Evolutionary conservation across 2,888 invertebrate species (phyloP), one percentile per base, ranked within the genome.

Genomic region (Parnassius glacialis): DNA sequence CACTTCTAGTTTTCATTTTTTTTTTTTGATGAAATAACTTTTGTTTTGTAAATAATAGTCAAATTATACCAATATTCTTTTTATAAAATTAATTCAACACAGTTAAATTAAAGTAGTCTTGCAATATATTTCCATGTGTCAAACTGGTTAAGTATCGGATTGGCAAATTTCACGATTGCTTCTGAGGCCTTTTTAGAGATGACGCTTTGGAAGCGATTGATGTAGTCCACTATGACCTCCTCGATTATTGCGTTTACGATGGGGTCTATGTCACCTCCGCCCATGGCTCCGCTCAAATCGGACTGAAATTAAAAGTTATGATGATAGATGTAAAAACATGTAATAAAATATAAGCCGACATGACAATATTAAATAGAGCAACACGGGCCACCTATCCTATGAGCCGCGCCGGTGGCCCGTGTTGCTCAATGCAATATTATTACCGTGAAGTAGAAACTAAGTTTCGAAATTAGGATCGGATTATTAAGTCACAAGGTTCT

Each of bases 251-350:
- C 80, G 72, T 91, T 91, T 16, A 88, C 84, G 43, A 92, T 81
- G 0, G 66, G 69, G 69, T 92, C 91, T 62, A 92, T 86, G 59
- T 87, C 81, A 0, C 91, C 91, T 11, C 91, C 92, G 11, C 90
- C 92, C 61, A 92, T 86, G 3, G 71, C 86, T n/a, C 92, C 92
- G 7, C 76, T 76, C 56, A 91, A 65, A 2, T 78, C 66, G 0
- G 85, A 82, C 92, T 92, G 78, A 11, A 74, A 76, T 13, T 10
- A 25, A 2, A 11, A 25, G 2, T 50, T 50, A n/a, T 50, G 10
- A 16, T 45, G 25, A 55, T 41, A n/a, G 34, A 13, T 55, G 13
- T 34, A 3, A 20, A 52, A 25, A 57, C 10, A 3, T 64, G 1
- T 34, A 34, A 34, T 5, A 34, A 34, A 34, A 5, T 34, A 34